phyloP scores from a whole-genome alignment of 2,797 vertebrate species.

The Delichon dasypus region DNA sequence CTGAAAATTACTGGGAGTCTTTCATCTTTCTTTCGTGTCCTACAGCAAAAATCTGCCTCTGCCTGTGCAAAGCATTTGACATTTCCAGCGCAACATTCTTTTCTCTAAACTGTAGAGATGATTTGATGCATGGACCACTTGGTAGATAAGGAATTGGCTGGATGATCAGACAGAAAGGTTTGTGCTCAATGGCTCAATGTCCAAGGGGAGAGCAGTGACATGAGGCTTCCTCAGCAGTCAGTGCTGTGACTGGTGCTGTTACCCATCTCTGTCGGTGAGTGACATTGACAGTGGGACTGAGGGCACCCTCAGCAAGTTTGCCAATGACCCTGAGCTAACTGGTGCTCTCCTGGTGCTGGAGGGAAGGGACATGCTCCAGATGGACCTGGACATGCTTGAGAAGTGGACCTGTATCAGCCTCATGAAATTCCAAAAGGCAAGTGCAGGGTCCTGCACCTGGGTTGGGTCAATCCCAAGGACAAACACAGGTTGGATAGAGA shows the following conservation, averaged over 20 bases:
- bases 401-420: not conserved
- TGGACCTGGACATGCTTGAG: not conserved
- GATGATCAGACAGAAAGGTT: not conserved
- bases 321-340: not conserved
- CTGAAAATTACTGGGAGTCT: no score
- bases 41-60: not conserved
- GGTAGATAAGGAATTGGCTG: not conserved
- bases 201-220: not conserved
- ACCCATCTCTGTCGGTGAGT: not conserved
- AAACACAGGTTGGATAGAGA: not conserved
- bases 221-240: not conserved
- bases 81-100: not conserved
- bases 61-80: not conserved
- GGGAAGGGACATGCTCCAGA: not conserved
- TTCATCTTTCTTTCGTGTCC: no score
- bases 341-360: no score
- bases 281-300: not conserved
- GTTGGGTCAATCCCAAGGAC: not conserved
- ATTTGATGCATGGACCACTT: not conserved
- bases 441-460: not conserved
- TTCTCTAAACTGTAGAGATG: not conserved
- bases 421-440: not conserved
- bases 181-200: not conserved
- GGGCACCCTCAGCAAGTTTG: not conserved
- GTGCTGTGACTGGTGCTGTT: not conserved